A percentile compares a stretch with the other conserved stretches of the same genome.
These are phyloP conservation scores for Ctenomys sociabilis DNA, from an alignment of 2,113 vertebrate species.

Conservation along the genomic window DNA sequence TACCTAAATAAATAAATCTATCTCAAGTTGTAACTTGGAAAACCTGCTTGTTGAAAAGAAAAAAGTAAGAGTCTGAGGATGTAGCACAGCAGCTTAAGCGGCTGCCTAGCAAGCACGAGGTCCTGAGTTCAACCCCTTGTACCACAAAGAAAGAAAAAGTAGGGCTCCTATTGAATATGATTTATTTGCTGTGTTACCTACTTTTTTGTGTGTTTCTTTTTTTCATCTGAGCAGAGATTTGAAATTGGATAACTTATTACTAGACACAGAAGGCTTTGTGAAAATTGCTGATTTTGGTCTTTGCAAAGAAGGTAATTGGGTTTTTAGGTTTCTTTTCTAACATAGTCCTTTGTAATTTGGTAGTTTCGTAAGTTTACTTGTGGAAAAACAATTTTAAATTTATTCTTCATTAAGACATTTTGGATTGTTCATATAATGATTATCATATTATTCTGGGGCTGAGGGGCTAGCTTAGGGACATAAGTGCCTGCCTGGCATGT, in stretches of 20 bases:
- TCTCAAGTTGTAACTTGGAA: constrained; percentile 28
- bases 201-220: constrained; percentile 72
- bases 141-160: background rate
- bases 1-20: too few species aligned
- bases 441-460: constrained; percentile 13
- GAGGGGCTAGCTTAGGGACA: too few species aligned
- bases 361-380: constrained; percentile 50
- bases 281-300: constrained; percentile 99
- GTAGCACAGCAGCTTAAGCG: too few species aligned
- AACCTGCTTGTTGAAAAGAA: constrained; percentile 40
- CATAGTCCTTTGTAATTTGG: constrained; percentile 55
- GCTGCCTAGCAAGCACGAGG: too few species aligned
- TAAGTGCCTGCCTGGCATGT: too few species aligned
- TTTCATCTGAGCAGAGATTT: constrained; percentile 91
- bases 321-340: constrained; percentile 59
- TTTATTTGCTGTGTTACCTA: constrained; percentile 26
- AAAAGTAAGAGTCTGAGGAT: too few species aligned
- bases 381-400: constrained; percentile 51
- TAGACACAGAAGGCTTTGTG: constrained; percentile 99
- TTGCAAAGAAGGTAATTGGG: constrained; percentile 96
- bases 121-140: too few species aligned
- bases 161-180: constrained; percentile 16
- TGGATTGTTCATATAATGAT: constrained; percentile 20
- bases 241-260: constrained; percentile 98
- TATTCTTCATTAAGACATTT: constrained; percentile 52